These are phyloP conservation scores for Chorisops tibialis DNA, from an alignment of 2,888 invertebrate species.

Conservation along the genomic window DNA sequence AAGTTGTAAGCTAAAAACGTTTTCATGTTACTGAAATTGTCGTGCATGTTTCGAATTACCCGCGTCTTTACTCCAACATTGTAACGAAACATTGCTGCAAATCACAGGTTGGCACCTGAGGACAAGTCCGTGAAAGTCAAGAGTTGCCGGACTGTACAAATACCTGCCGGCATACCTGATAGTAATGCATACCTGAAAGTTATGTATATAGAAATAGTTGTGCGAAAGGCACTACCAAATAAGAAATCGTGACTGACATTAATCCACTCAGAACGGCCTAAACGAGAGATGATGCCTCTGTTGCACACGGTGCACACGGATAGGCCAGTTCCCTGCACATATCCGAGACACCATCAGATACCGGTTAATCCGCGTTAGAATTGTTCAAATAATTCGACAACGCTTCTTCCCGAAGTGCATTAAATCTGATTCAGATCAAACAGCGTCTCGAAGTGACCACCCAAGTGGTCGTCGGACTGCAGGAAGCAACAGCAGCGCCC, in stretches of 20 bases:
- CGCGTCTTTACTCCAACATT: background rate
- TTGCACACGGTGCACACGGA: too few species aligned
- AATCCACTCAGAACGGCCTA: background rate
- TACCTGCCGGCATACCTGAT: background rate
- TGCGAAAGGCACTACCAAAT: constrained; percentile 18
- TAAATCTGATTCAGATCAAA: constrained; percentile 15
- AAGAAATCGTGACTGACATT: constrained; percentile 24
- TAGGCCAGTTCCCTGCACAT: too few species aligned
- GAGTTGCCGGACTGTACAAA: constrained; percentile 9
- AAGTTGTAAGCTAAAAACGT: too few species aligned
- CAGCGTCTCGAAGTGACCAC: constrained; percentile 15
- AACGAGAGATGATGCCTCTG: too few species aligned
- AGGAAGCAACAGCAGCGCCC: constrained; percentile 12
- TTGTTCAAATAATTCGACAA: constrained; percentile 8
- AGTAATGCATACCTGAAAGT: too few species aligned
- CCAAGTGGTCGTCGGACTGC: constrained; percentile 13
- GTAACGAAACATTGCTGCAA: constrained; percentile 20
- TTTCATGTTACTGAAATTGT: too few species aligned
- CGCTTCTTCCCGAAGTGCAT: constrained; percentile 5
- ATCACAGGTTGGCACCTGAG: constrained; percentile 3
- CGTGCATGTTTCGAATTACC: too few species aligned
- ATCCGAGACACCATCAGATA: too few species aligned
- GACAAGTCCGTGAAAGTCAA: background rate
- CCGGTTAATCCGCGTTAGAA: too few species aligned
- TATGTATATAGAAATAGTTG: background rate